Conservation (phyloP, 2,113 vertebrate species). For the Ia io region DNA sequence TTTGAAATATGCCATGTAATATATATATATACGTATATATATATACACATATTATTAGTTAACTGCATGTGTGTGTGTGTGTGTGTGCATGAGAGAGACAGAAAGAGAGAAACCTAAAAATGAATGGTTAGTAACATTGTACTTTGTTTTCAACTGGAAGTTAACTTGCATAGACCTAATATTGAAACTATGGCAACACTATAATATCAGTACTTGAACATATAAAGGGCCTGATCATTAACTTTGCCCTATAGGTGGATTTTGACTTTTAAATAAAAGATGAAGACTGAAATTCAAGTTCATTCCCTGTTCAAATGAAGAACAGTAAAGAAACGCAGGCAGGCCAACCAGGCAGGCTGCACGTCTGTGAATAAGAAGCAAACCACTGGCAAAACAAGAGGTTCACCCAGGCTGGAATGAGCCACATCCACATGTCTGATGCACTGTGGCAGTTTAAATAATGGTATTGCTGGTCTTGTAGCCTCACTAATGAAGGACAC, state of each 20-base stretch:
- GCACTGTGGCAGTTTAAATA: slow-evolving; percentile 85
- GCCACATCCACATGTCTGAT: slow-evolving; percentile 81
- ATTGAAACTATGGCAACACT: neutral
- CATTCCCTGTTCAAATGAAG: slow-evolving; percentile 16
- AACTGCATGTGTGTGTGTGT: rapidly evolving
- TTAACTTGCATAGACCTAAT: neutral
- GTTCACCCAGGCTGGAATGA: slow-evolving; percentile 75
- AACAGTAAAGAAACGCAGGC: neutral
- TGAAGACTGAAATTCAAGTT: slow-evolving; percentile 41
- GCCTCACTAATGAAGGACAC: slow-evolving; percentile 84
- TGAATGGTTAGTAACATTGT: neutral
- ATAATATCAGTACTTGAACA: rapidly evolving
- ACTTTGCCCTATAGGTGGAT: neutral
- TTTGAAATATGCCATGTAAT: neutral
- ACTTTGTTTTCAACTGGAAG: slow-evolving; percentile 30
- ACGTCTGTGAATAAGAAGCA: slow-evolving; percentile 52
- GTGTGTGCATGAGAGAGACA: neutral
- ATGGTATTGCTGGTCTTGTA: slow-evolving; percentile 85
- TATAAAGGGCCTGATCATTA: rapidly evolving
- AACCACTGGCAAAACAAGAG: slow-evolving; percentile 71
- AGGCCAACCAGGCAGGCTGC: slow-evolving; percentile 44
- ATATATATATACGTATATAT: too few relatives aligned
- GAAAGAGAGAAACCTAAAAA: too few relatives aligned
- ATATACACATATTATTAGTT: neutral
- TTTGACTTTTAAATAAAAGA: neutral